Evolutionary conservation across 2,888 invertebrate species (phyloP).

Genomic region (Ormyrus nitidulus): DNA sequence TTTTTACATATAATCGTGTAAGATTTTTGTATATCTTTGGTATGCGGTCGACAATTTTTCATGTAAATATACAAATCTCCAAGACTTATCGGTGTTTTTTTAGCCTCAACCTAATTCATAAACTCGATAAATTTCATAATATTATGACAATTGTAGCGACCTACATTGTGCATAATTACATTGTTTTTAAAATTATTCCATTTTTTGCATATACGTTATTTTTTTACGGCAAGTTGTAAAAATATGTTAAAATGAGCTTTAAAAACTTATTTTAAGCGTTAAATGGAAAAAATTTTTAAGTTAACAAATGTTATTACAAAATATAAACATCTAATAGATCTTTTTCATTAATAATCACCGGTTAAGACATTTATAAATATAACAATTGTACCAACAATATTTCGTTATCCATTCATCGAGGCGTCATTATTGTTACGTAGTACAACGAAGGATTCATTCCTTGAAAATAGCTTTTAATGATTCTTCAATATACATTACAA

Average conservation of each 20-base stretch:
- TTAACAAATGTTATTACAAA: constrained; percentile 56
- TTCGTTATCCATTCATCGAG: constrained; percentile 46
- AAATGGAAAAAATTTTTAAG: constrained; percentile 54
- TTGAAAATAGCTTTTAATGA: constrained; percentile 26
- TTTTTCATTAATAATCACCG: constrained; percentile 54
- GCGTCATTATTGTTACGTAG: constrained; percentile 35
- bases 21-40: constrained; percentile 74
- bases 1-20: constrained; percentile 69
- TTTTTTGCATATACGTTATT: constrained; percentile 43
- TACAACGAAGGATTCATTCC: constrained; percentile 35
- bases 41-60: constrained; percentile 71
- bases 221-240: constrained; percentile 55
- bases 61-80: constrained; percentile 67
- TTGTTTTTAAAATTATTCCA: constrained; percentile 42
- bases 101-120: constrained; percentile 43
- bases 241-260: constrained; percentile 57
- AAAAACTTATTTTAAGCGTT: constrained; percentile 62
- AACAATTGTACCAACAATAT: constrained; percentile 57
- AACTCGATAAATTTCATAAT: constrained; percentile 37
- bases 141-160: constrained; percentile 40
- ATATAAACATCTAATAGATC: constrained; percentile 56
- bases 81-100: constrained; percentile 46
- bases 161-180: constrained; percentile 44
- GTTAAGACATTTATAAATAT: constrained; percentile 58
- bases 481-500: constrained; percentile 28